Evolutionary conservation across 2,113 vertebrate genomes (phyloP).

Genomic region (Podiceps cristatus): DNA sequence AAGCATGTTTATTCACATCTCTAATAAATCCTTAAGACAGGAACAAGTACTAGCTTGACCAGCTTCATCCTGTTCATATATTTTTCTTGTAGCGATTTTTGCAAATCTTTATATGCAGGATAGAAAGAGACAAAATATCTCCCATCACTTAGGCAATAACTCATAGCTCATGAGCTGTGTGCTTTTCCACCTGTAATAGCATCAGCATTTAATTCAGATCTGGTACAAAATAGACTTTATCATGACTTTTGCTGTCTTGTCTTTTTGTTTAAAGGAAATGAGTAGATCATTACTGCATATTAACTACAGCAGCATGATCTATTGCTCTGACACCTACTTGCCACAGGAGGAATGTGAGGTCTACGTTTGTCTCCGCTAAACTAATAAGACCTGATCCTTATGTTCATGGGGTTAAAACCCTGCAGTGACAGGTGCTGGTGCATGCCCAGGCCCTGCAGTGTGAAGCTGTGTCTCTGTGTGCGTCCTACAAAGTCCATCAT

Average conservation of each 20-base stretch:
- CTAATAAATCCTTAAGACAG: constrained; percentile 52
- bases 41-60: constrained; percentile 52
- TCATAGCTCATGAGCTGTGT: background rate
- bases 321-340: background rate
- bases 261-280: background rate
- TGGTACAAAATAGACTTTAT: background rate
- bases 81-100: constrained; percentile 5
- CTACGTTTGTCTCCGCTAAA: background rate
- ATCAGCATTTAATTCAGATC: background rate
- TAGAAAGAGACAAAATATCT: background rate
- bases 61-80: constrained; percentile 6
- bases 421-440: background rate
- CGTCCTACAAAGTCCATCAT: background rate
- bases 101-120: background rate
- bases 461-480: background rate
- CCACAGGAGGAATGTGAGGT: background rate
- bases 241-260: background rate
- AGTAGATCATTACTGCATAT: background rate
- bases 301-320: background rate
- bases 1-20: constrained; percentile 55
- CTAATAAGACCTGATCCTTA: background rate
- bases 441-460: background rate
- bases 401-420: background rate
- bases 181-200: background rate
- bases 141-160: background rate